Base-by-base conservation (phyloP, 35 echinoderm and acorn worm species). In the Eucidaris tribuloides region DNA sequence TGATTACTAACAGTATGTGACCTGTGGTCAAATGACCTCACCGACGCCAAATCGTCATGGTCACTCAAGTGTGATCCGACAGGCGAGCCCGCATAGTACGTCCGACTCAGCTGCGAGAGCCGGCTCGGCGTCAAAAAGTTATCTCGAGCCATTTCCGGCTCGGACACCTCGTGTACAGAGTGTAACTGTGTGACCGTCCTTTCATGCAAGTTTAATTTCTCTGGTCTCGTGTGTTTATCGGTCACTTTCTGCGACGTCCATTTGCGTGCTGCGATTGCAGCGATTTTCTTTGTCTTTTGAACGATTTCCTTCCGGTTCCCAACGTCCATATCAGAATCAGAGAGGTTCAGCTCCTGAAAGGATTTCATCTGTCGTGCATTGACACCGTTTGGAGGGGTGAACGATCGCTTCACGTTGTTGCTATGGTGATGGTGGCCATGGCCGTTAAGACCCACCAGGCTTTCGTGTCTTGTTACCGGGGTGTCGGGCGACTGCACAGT, bases 271-370 rank as follows among this genome's bases (percentile, higher is more conserved):
- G 92, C 92, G 34, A 90, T 79, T 0, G 87, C 92, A 15, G 92
- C 82, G 34, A 94, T 94, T 19, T 83, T 94, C 56, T 94, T 94
- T 5, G 92, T 94, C 60, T 78, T 71, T 31, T 81, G 83, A 7
- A 89, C 77, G 18, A 94, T 94, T 46, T 94, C 92, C 79, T 90
- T 85, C 3, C 92, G 82, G 34, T 90, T 66, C n/a, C 23, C 62
- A 18, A 80, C 32, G 22, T 88, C 85, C 22, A 28, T 23, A 27
- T 79, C 61, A 0, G 85, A 88, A 36, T 88, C 85, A 30, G 38
- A 36, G 22, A 88, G 35, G 46, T 81, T 79, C 41, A 88, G 76
- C 4, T 88, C 76, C 19, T 88, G 77, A 57, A 88, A 40, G 30
- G 85, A 88, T n/a, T 40, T 58, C 7, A 79, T 11, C 19, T 45